A percentile compares a stretch with the other conserved stretches of the same genome.
Evolutionary conservation across 2,113 vertebrate species (phyloP).

Genomic region (Thermophis baileyi): DNA sequence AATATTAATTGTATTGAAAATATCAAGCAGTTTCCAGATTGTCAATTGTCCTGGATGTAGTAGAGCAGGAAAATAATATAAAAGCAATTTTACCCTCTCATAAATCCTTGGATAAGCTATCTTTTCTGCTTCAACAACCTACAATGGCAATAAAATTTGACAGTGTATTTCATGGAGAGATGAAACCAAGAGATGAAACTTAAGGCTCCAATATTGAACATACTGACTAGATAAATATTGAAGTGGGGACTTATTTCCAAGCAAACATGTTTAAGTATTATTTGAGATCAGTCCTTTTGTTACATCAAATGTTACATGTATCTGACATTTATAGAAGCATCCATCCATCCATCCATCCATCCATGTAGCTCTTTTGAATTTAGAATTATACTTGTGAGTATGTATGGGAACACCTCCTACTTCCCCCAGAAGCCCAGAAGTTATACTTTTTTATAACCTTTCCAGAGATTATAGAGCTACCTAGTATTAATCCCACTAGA

Average conservation of each 20-base stretch:
- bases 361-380: neutral
- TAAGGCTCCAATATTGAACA: neutral
- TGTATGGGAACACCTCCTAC: neutral
- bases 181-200: neutral
- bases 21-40: neutral
- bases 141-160: neutral
- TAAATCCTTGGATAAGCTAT: neutral
- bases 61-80: neutral
- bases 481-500: neutral
- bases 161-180: neutral
- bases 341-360: neutral
- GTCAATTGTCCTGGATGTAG: neutral
- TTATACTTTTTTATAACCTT: neutral
- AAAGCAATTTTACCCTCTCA: neutral
- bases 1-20: conserved; percentile 12
- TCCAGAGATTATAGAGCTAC: neutral
- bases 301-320: neutral
- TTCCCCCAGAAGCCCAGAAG: neutral
- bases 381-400: neutral
- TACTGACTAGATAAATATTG: neutral
- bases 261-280: neutral
- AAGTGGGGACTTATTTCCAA: neutral
- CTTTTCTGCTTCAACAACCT: neutral
- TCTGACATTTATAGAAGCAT: neutral
- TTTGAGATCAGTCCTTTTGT: neutral